phyloP scores from a whole-genome alignment of 2,113 vertebrate genomes.

The Tragelaphus strepsiceros region DNA sequence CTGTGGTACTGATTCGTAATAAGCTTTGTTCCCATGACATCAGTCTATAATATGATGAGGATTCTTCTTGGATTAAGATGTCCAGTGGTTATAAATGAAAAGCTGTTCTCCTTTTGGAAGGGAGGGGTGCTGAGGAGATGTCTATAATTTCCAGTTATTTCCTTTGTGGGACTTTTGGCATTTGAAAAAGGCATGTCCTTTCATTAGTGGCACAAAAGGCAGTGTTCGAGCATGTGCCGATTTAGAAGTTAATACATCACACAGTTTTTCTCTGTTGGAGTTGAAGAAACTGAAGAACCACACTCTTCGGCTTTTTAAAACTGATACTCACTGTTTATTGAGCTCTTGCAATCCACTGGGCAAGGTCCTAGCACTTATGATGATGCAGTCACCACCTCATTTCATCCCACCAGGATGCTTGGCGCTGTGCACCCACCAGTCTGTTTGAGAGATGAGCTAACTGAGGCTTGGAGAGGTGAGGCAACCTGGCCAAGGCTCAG shows the following conservation, averaged over 20 bases:
- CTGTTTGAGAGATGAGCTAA: not conserved
- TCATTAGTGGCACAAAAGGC: slow-evolving; percentile 58
- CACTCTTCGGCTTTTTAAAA: not conserved
- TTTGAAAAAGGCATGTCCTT: slow-evolving; percentile 51
- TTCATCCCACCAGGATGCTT: not conserved
- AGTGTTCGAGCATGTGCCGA: not conserved
- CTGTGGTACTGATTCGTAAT: slow-evolving; percentile 44
- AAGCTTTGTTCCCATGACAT: slow-evolving; percentile 57
- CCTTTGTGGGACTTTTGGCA: slow-evolving; percentile 54
- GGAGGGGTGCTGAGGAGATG: not conserved
- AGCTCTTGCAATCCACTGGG: not conserved
- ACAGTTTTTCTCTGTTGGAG: not conserved
- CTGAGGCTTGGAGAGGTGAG: not conserved
- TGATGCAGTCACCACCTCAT: not conserved
- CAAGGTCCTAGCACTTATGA: not conserved
- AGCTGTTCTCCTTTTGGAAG: not conserved
- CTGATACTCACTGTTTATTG: not conserved
- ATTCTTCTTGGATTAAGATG: slow-evolving; percentile 60
- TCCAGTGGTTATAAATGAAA: slow-evolving; percentile 58
- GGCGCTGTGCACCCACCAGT: not conserved
- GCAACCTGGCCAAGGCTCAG: not conserved
- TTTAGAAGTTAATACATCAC: slow-evolving; percentile 44
- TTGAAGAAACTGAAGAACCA: not conserved
- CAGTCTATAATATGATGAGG: slow-evolving; percentile 15
- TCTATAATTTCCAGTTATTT: slow-evolving; percentile 55